Base-by-base conservation (phyloP, 2,113 vertebrate species). In the Bufo bufo region DNA sequence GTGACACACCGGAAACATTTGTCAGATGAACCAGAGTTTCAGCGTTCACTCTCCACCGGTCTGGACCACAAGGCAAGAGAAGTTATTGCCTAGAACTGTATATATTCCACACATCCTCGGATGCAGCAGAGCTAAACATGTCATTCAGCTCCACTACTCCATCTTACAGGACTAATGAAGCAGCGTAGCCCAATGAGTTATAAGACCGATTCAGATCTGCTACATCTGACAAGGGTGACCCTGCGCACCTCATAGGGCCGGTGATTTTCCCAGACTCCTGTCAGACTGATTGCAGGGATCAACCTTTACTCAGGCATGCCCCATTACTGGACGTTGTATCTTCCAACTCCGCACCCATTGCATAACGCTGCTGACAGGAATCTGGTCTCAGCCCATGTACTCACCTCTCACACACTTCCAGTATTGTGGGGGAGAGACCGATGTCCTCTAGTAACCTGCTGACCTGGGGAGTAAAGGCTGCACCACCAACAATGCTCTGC, bases 291-390 rank as follows among this genome's bases (percentile, higher is more conserved):
- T 3, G 13, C 69, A 43, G 33, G 6, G 1, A 50, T 78, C 74
- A 50, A 78, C 85, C 85, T 79, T 78, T 79, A 74, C 50, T 20
- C 85, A 78, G 59, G 47, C 20, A 33, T 77, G 3, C 65, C 23
- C 47, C 12, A 47, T 13, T 19, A 20, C 8, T 50, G 75, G 59
- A 54, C 59, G 10, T 86, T 79, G 75, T 66, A 86, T 54, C 74
- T 65, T 33, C 20, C 74, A 79, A 19, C 75, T 65, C 47, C 52
- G 5, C 43, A 11, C 56, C 69, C 9, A 6, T 78, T 78, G 19
- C 58, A n/a, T 7, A 50, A 75, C 12, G 19, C n/a, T 63, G 45
- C 20, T 77, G 23, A 54, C 47, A 56, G 3, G 50, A 56, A 52
- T 10, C 82, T 2, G 65, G 17, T 19, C 47, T 12, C 9, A 47